phyloP scores from a whole-genome alignment of 2,888 invertebrate species.

The Spicauda simplicius region DNA sequence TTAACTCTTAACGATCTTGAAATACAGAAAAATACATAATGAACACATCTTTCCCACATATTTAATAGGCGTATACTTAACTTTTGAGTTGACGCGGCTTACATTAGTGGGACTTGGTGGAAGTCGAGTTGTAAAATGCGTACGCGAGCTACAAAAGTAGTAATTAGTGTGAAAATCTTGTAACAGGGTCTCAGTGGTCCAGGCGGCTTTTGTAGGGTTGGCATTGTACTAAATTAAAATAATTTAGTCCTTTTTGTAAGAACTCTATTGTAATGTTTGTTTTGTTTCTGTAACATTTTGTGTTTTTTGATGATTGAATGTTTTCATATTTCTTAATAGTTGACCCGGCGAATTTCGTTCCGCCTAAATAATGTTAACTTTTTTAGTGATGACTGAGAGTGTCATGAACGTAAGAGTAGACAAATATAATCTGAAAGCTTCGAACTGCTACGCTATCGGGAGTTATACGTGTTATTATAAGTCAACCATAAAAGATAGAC shows the following conservation, averaged over 20 bases:
- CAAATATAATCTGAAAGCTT: no score
- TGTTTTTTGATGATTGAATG: no score
- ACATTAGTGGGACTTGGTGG: slow-evolving; percentile 8
- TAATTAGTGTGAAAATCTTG: slow-evolving; percentile 66
- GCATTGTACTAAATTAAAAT: background rate
- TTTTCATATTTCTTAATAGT: no score
- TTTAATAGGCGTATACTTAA: background rate
- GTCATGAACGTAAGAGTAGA: no score
- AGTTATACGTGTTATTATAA: no score
- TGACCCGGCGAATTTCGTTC: no score
- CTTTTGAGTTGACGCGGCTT: slow-evolving; percentile 5
- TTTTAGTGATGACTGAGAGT: no score
- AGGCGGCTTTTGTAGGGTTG: slow-evolving; percentile 45
- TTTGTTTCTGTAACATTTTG: no score
- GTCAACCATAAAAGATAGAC: no score
- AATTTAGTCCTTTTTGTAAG: background rate
- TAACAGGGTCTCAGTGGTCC: slow-evolving; percentile 54
- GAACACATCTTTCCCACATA: background rate
- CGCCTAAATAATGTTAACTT: no score
- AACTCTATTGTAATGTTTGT: no score
- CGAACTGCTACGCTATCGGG: no score
- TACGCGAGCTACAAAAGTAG: slow-evolving; percentile 43
- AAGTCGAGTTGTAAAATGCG: slow-evolving; percentile 33
- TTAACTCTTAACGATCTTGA: background rate
- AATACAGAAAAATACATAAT: background rate